phyloP scores from a whole-genome alignment of 1,140 invertebrate species.

The Drosophila pseudoananassae region DNA sequence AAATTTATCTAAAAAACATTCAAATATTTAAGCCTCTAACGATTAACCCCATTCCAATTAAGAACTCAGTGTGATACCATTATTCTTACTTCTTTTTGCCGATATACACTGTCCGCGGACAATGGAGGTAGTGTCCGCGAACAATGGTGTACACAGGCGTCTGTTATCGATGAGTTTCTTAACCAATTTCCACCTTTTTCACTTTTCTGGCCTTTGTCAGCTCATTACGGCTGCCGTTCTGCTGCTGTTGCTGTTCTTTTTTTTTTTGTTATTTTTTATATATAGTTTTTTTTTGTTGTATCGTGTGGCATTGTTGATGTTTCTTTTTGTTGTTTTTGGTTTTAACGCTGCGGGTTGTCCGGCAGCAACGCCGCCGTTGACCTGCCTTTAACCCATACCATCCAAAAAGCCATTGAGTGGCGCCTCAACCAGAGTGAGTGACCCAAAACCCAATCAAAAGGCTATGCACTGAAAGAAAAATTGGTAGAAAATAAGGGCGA shows the following conservation, averaged over 20 bases:
- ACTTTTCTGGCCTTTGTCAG: slow-evolving; percentile 39
- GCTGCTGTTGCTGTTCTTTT: slow-evolving; percentile 21
- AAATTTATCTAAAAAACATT: no score
- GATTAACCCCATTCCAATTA: no score
- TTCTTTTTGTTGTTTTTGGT: slow-evolving; percentile 22
- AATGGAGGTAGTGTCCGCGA: slow-evolving; percentile 18
- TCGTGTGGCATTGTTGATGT: slow-evolving; percentile 6
- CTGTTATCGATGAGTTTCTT: slow-evolving; percentile 30
- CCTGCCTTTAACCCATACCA: slow-evolving; percentile 28
- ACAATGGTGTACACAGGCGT: slow-evolving; percentile 25
- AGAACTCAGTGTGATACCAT: slow-evolving; percentile 1
- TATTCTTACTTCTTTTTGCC: slow-evolving; percentile 1
- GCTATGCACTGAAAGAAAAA: slow-evolving; percentile 4
- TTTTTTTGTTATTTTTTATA: background rate
- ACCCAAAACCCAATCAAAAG: slow-evolving; percentile 30
- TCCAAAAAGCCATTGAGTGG: slow-evolving; percentile 35
- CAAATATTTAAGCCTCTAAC: no score
- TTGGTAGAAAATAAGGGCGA: background rate
- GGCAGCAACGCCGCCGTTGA: slow-evolving; percentile 26
- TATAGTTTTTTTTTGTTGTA: background rate
- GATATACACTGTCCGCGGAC: slow-evolving; percentile 24
- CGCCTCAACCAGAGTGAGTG: slow-evolving; percentile 36
- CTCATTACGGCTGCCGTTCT: slow-evolving; percentile 42
- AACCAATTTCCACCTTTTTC: slow-evolving; percentile 40
- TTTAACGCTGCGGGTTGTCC: slow-evolving; percentile 39